A percentile compares a stretch with the other conserved stretches of the same genome.
Conservation (phyloP, 2,797 vertebrate genomes). For the Myripristis murdjan region DNA sequence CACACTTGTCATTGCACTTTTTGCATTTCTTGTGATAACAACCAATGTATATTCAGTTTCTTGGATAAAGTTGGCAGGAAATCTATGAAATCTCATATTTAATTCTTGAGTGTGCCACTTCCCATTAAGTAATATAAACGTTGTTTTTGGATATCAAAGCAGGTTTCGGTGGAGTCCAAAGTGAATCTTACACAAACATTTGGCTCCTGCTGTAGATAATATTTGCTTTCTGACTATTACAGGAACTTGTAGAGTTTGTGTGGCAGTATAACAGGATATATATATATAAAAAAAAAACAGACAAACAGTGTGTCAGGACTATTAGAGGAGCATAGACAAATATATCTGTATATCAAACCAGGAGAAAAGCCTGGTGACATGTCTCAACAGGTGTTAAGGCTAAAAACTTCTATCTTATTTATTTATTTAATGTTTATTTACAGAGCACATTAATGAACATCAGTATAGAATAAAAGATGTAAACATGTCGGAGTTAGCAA, state of each 20-base stretch:
- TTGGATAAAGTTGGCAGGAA: neutral
- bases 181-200: no score
- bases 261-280: neutral
- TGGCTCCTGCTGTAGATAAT: neutral
- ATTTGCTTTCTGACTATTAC: neutral
- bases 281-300: no score
- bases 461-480: no score
- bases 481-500: no score
- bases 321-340: neutral
- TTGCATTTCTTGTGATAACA: neutral
- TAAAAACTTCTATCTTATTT: neutral
- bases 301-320: neutral
- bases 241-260: neutral
- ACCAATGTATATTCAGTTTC: neutral
- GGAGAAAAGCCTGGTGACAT: neutral
- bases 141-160: neutral
- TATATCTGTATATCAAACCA: neutral
- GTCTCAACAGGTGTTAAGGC: conserved; percentile 20
- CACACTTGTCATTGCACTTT: neutral
- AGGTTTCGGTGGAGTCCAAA: neutral
- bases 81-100: neutral
- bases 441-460: no score
- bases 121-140: neutral
- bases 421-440: no score
- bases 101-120: neutral